These are phyloP conservation scores for Dryadula phaetusa DNA, from an alignment of 2,888 invertebrate species.

Conservation along the genomic window DNA sequence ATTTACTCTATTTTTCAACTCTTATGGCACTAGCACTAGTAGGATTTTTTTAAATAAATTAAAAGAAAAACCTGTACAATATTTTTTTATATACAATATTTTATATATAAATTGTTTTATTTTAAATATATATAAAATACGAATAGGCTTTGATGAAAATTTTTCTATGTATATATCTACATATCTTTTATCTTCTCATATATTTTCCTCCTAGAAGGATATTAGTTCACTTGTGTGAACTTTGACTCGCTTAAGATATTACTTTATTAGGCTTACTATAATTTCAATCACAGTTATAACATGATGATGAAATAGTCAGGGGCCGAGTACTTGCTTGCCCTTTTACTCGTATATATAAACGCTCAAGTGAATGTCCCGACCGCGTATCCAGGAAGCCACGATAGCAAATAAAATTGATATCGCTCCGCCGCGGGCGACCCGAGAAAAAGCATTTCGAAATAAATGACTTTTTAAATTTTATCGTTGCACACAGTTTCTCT, in stretches of 20 bases:
- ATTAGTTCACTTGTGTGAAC: too few species aligned
- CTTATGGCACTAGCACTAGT: slow-evolving; percentile 39
- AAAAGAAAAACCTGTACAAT: too few species aligned
- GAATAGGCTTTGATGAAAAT: too few species aligned
- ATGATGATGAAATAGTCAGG: slow-evolving; percentile 1
- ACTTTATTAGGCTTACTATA: background rate
- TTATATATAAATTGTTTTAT: too few species aligned
- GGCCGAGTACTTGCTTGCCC: background rate
- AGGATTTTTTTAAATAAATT: slow-evolving; percentile 4
- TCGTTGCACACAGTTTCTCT: slow-evolving; percentile 84
- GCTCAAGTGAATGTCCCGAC: slow-evolving; percentile 43
- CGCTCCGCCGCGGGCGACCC: slow-evolving; percentile 76
- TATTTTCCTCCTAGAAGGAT: too few species aligned
- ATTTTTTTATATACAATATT: too few species aligned
- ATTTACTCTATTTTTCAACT: slow-evolving; percentile 57
- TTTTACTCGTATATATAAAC: slow-evolving; percentile 41
- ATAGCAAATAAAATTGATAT: slow-evolving; percentile 83
- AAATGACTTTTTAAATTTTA: slow-evolving; percentile 85
- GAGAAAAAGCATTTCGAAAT: slow-evolving; percentile 84
- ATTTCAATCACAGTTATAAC: background rate
- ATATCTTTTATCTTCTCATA: too few species aligned
- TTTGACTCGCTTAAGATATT: background rate
- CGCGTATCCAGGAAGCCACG: slow-evolving; percentile 66
- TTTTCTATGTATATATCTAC: too few species aligned
- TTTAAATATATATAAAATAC: too few species aligned